Evolutionary conservation across 2,113 vertebrate species (phyloP), one percentile per base, ranked within the genome.

Genomic region (Riparia riparia): DNA sequence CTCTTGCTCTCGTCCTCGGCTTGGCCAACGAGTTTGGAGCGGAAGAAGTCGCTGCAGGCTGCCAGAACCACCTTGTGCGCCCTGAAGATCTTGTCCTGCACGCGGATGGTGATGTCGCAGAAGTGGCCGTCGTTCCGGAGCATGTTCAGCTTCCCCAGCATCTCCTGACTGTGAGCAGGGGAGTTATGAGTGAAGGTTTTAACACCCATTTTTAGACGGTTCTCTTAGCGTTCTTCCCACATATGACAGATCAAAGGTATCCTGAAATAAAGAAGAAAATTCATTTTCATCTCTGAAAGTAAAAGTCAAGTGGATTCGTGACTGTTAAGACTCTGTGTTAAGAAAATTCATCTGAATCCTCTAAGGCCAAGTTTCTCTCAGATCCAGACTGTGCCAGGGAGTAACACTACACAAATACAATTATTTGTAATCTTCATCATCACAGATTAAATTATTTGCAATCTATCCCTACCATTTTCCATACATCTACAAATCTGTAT

Each of bases 101-200:
- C 99, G 29, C 99, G 98, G 92, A 99, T 99, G 94, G 99, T 99
- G 96, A 99, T 98, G 41, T 99, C 99, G 32, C 99, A 99, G 44
- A 99, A 98, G 86, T 99, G 99, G 19, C 99, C 99, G 58, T 99
- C 98, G 6, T 98, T 99, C 44, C 99, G 98, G 14, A 99, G 96
- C 96, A 98, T 98, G 78, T 99, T 99, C 65, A 99, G 98, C 97
- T 99, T 99, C n/a, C 98, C 98, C 94, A 99, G 98, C 98, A 99
- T 99, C 98, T 99, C 99, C 98, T 99, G 99, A 96, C 99, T 99
- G 97, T 99, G 99, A 63, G 98, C 98, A 94, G 98, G 98, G 13
- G 99, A 99, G 89, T 98, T 99, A 98, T 99, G 99, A 97, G 98
- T 99, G 97, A 99, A 99, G 54, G 99, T 99, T 98, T 99, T 99